Evolutionary conservation across 2,888 invertebrate species (phyloP), one percentile per base, ranked within the genome.

Genomic region (Orthosia gracilis): DNA sequence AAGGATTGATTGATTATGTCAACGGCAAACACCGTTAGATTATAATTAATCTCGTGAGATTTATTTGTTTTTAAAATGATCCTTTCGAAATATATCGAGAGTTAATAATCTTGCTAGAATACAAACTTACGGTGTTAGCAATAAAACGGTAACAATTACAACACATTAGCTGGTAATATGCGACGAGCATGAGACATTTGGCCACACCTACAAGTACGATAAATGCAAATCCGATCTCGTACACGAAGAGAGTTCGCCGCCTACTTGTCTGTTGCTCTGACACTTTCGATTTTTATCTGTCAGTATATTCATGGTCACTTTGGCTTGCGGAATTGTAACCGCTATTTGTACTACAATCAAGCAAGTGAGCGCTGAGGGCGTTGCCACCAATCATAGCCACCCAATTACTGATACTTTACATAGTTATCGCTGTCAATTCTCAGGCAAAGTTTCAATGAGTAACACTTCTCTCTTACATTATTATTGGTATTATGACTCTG

Each of bases 201-300:
- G 45, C 49, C 59, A 31, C 69, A 21, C 84, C 81, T 31, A 74
- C 49, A n/a, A 40, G 18, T 58, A 52, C 18, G 40, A 49, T 66
- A 82, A 67, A 84, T 64, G n/a, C n/a, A 67, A 59, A 59, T 63
- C 15, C 62, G 15, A 64, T 65, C 40, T 49, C 47, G 26, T 26
- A 61, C 59, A 61, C 12, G 54, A 71, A 66, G 71, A 81, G 58
- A 72, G 63, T 61, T 45, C 13, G 23, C 73, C 85, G 57, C 82
- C 82, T 69, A 73, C 71, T 58, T 74, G 75, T 80, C 81, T 76
- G 31, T 63, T 47, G n/a, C n/a, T 68, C 67, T 75, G 62, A 62
- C 65, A 84, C 84, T 84, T 81, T 84, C 84, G 50, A 84, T 84
- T 81, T 80, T 67, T 75, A 80, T 69, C 65, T 54, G 63, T 59